Conservation (phyloP, 2,797 vertebrate genomes). For the Falco cherrug region DNA sequence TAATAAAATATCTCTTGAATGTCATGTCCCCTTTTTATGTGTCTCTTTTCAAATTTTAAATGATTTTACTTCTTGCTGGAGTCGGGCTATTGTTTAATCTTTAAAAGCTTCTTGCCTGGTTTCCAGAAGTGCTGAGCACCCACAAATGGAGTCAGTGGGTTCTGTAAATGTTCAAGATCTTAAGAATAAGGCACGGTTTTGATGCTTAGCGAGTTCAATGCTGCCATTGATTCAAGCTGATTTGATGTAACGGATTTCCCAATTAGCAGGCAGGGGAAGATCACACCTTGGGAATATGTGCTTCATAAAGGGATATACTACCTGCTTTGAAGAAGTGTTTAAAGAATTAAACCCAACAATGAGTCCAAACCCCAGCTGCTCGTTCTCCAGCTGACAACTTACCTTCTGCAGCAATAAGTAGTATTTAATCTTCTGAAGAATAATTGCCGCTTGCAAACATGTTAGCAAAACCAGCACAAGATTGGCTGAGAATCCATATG, state of each 20-base stretch:
- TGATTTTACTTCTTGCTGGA: slow-evolving; percentile 33
- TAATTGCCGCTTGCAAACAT: not conserved
- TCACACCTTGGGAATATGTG: not conserved
- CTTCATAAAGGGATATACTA: not conserved
- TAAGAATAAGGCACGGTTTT: not conserved
- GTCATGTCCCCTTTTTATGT: slow-evolving; percentile 51
- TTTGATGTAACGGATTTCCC: not conserved
- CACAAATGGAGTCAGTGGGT: not conserved
- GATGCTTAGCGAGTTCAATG: not conserved
- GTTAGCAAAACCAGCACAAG: not conserved
- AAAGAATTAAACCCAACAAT: not conserved
- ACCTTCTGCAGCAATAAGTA: not conserved
- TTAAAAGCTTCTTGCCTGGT: slow-evolving; percentile 24
- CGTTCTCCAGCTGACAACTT: not conserved
- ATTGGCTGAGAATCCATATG: not conserved
- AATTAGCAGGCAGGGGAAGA: not conserved
- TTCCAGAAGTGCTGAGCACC: slow-evolving; percentile 38
- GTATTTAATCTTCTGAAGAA: not conserved
- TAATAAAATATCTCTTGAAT: slow-evolving; percentile 48
- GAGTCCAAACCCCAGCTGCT: not conserved
- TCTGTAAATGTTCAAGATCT: not conserved
- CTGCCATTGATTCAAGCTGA: not conserved
- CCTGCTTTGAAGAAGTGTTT: not conserved
- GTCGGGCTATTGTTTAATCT: not conserved
- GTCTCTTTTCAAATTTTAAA: slow-evolving; percentile 6